Evolutionary conservation across 2,888 invertebrate genomes (phyloP).

Genomic region (Loripinus fragilis): DNA sequence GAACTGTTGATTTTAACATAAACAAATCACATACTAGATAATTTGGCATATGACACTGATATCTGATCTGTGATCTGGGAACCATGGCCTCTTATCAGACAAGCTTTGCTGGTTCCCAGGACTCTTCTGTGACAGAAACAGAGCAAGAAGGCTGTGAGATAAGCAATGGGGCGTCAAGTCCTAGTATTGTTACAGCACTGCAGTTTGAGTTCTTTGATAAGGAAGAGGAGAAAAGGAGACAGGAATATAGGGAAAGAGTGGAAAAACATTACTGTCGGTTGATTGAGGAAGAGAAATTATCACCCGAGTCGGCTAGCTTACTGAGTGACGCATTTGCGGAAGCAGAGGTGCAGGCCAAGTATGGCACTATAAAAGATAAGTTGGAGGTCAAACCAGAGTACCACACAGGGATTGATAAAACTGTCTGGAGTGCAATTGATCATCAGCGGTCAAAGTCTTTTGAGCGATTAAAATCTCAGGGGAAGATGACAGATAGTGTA

Average conservation of each 20-base stretch:
- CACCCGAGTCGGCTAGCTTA: constrained; percentile 63
- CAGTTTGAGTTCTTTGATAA: constrained; percentile 64
- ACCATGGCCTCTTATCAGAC: constrained; percentile 30
- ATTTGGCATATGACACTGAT: neutral
- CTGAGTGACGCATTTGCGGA: constrained; percentile 61
- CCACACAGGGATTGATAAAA: constrained; percentile 67
- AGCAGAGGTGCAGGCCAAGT: constrained; percentile 58
- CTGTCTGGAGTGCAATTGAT: constrained; percentile 69
- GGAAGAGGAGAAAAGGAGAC: constrained; percentile 70
- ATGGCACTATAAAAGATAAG: constrained; percentile 40
- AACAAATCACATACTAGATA: constrained; percentile 8
- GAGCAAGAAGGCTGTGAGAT: constrained; percentile 10
- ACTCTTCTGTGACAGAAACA: constrained; percentile 29
- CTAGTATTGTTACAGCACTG: constrained; percentile 30
- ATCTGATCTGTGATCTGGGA: constrained; percentile 18
- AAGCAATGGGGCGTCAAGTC: constrained; percentile 21
- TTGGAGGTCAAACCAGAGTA: constrained; percentile 53
- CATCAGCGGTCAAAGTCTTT: constrained; percentile 66
- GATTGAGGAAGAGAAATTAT: constrained; percentile 61
- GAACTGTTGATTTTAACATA: neutral
- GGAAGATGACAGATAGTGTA: constrained; percentile 23
- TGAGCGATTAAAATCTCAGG: constrained; percentile 58
- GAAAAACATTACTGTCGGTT: constrained; percentile 67
- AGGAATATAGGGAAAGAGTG: constrained; percentile 64
- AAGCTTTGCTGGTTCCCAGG: constrained; percentile 26